Conservation (phyloP, 1,140 invertebrate species). For the Dolichoris vasculosae region DNA sequence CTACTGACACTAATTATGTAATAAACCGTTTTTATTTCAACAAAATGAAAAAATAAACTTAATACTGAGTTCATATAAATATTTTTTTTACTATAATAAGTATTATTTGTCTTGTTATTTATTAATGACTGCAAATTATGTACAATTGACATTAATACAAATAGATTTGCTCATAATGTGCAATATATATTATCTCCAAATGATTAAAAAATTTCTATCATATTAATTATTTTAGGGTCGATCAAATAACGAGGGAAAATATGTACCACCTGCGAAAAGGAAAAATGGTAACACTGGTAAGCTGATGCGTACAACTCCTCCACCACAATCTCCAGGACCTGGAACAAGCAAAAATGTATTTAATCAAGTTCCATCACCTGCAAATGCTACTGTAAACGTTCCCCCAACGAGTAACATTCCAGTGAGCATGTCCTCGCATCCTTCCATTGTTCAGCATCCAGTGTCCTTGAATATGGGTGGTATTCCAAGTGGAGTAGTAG, state of each 20-base stretch:
- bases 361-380: slow-evolving; percentile 67
- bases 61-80: not conserved
- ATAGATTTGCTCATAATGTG: not conserved
- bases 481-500: slow-evolving; percentile 71
- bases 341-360: slow-evolving; percentile 68
- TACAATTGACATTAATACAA: not conserved
- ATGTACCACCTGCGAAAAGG: slow-evolving; percentile 85
- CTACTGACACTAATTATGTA: slow-evolving; percentile 23
- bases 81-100: too few species aligned
- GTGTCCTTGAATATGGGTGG: slow-evolving; percentile 69
- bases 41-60: not conserved
- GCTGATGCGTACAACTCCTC: slow-evolving; percentile 76
- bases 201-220: not conserved
- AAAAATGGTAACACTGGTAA: slow-evolving; percentile 79
- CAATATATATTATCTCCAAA: not conserved
- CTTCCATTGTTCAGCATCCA: slow-evolving; percentile 62
- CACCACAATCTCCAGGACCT: slow-evolving; percentile 71
- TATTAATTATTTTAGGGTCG: slow-evolving; percentile 55
- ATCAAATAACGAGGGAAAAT: slow-evolving; percentile 77
- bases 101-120: too few species aligned
- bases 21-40: not conserved
- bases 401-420: slow-evolving; percentile 69
- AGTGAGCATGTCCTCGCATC: slow-evolving; percentile 66
- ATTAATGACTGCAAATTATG: not conserved
- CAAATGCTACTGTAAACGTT: slow-evolving; percentile 67